A percentile compares a stretch with the other conserved stretches of the same genome.
phyloP scores from a whole-genome alignment of 1,140 invertebrate species.

The Daktulosphaira vitifoliae region DNA sequence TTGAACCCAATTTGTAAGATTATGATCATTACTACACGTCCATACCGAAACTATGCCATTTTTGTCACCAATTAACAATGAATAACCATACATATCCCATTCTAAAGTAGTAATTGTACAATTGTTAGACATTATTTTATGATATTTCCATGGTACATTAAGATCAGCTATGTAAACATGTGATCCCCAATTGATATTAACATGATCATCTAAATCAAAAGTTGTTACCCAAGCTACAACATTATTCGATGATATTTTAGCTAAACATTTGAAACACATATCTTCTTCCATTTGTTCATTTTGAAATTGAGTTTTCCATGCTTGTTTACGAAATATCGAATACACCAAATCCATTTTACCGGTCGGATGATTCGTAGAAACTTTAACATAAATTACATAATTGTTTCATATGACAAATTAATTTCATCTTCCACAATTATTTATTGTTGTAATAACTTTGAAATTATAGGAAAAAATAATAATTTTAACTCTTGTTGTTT shows the following conservation, averaged over 20 bases:
- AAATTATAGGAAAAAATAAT: too few relatives aligned
- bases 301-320: constrained; percentile 29
- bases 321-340: constrained; percentile 31
- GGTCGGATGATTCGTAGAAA: not conserved
- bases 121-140: constrained; percentile 52
- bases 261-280: constrained; percentile 45
- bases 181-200: constrained; percentile 59
- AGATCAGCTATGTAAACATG: constrained; percentile 80
- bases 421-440: too few relatives aligned
- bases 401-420: not conserved
- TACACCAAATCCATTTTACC: constrained; percentile 31
- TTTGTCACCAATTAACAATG: constrained; percentile 64
- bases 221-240: constrained; percentile 70
- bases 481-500: too few relatives aligned
- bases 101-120: constrained; percentile 64
- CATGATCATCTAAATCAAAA: constrained; percentile 56
- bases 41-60: constrained; percentile 68
- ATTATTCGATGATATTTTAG: constrained; percentile 64
- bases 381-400: not conserved
- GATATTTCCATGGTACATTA: constrained; percentile 72
- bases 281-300: constrained; percentile 35
- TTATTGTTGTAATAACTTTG: too few relatives aligned
- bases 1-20: constrained; percentile 65
- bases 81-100: constrained; percentile 74
- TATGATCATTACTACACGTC: constrained; percentile 59